Evolutionary conservation across 2,888 invertebrate genomes (phyloP), one percentile per base, ranked within the genome.

Genomic region (Diloba caeruleocephala): DNA sequence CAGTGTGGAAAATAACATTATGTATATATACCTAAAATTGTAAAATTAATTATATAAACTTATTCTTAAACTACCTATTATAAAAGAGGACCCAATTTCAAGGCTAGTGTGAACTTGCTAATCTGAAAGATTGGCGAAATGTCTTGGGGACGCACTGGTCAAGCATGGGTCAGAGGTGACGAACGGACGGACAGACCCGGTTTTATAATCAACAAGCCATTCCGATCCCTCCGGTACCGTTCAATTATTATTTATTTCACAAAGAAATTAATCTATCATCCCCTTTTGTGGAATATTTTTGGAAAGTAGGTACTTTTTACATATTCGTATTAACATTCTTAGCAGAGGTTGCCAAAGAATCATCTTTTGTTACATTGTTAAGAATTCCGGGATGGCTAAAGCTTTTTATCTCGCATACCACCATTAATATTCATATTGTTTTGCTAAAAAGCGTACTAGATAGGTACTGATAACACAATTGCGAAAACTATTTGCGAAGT

Each of bases 91-190:
- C 26, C 14, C 25, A 43, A 46, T 68, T 76, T 76, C 81, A 81
- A 77, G 78, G 77, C 53, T 67, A 73, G 64, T 75, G 75, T 78
- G 74, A 78, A 80, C 79, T 78, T 79, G 84, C 84, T 81, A 84
- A 86, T 85, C 76, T 65, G 72, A 68, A 60, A 76, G 76, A 82
- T 86, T 82, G 78, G 84, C 84, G 70, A 68, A 76, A 53, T 56
- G 56, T 74, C 63, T 63, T 54, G 58, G 68, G 72, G 74, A 71
- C 48, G 54, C 60, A 82, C 84, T 87, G 88, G 91, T 89, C 89
- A 86, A 79, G 81, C 90, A 71, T 78, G 91, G 92, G 92, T 92
- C 92, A 92, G 78, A 91, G 92, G 92, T 92, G 88, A 90, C 84
- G 79, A 92, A 92, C 92, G 92, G 91, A 84, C 90, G 33, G 55